Evolutionary conservation across 2,113 vertebrate species (phyloP).

Genomic region (Bolborhynchus lineola): DNA sequence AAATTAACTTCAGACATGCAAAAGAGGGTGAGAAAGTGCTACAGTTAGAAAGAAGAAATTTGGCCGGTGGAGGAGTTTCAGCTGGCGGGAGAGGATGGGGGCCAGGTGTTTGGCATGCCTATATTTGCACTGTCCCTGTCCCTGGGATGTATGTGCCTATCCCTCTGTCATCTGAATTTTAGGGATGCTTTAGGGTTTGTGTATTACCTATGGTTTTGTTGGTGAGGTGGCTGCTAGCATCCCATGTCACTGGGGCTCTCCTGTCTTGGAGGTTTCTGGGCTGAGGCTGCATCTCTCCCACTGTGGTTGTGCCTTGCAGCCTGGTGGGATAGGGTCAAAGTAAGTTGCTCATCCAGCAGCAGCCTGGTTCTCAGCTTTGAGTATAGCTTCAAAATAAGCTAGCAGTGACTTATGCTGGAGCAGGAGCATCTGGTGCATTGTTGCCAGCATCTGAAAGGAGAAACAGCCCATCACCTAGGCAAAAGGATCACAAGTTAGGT

Average conservation of each 20-base stretch:
- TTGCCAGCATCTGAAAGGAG: not conserved
- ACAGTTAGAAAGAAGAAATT: not conserved
- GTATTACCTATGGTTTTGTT: not conserved
- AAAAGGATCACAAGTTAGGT: not conserved
- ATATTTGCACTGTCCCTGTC: not conserved
- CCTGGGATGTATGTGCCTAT: not conserved
- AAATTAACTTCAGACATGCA: constrained; percentile 16
- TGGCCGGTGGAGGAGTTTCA: not conserved
- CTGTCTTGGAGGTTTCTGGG: not conserved
- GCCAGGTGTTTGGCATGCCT: not conserved
- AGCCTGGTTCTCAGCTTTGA: not conserved
- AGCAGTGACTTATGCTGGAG: not conserved
- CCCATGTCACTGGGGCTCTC: not conserved
- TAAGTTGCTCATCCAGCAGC: not conserved
- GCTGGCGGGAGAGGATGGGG: not conserved
- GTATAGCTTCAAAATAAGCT: not conserved
- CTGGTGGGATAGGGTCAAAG: not conserved
- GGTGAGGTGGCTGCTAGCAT: not conserved
- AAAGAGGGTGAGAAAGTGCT: not conserved
- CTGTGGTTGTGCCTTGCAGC: not conserved
- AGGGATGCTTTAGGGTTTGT: not conserved
- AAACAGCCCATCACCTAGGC: not conserved
- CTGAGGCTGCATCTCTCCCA: not conserved
- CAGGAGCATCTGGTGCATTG: not conserved
- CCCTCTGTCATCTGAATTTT: accelerated